Evolutionary conservation across 1,140 invertebrate genomes (phyloP).

Genomic region (Eriosoma lanigerum): DNA sequence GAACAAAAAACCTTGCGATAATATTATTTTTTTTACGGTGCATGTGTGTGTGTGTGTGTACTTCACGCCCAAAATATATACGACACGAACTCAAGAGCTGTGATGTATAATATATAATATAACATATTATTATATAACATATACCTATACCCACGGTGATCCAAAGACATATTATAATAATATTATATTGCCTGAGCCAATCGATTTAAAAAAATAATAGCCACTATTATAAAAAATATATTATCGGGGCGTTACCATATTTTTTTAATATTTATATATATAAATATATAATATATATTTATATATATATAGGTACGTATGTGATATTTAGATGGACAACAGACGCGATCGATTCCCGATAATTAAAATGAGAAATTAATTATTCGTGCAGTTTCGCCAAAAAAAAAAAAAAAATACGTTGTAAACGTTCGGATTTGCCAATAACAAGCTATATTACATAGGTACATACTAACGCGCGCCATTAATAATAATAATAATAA

Average conservation of each 20-base stretch:
- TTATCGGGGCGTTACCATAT: constrained; percentile 34
- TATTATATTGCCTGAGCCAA: neutral
- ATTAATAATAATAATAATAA: too few species aligned
- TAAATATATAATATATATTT: neutral
- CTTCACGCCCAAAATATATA: constrained; percentile 26
- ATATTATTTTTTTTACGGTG: neutral
- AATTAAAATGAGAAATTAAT: constrained; percentile 30
- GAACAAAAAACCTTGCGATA: neutral
- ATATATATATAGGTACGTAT: too few species aligned
- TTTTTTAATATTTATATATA: neutral
- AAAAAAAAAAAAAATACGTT: neutral
- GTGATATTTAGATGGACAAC: neutral
- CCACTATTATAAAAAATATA: neutral
- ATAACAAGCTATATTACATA: neutral
- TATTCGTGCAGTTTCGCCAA: neutral
- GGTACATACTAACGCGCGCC: too few species aligned
- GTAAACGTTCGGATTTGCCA: neutral
- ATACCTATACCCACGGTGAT: constrained; percentile 12
- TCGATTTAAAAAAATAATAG: constrained; percentile 30
- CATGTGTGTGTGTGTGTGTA: neutral
- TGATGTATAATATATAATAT: too few species aligned
- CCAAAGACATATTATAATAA: neutral
- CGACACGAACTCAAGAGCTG: too few species aligned
- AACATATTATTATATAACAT: too few species aligned
- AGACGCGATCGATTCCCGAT: neutral